Evolutionary conservation across 1,140 invertebrate genomes (phyloP), one percentile per base, ranked within the genome.

Genomic region (Heliconius congener): DNA sequence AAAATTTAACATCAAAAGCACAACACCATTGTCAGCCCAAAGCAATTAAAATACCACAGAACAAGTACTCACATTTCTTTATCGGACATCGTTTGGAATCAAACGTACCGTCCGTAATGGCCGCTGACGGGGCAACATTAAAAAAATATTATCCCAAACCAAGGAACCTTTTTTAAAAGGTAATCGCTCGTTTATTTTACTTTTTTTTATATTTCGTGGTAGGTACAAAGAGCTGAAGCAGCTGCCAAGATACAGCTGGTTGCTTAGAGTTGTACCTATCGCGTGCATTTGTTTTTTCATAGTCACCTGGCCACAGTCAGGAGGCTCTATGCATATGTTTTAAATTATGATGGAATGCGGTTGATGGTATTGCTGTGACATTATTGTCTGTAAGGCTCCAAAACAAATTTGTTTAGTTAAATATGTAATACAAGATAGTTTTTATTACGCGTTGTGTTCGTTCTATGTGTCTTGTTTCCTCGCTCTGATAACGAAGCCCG

Each of bases 91-190:
- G 74, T 83, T 85, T 83, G 81, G 82, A 88, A 86, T 93, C 87
- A 90, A 93, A 93, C 87, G 85, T 81, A 84, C 90, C 90, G 88
- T 85, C 83, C 83, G 86, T 93, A 91, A 91, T 91, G 83, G 86
- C 79, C 81, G 87, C 83, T 83, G 84, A 86, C 86, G 85, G 85
- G 79, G 76, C 70, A 82, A 50, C 52, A 82, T 86, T 89, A 91
- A 90, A 91, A 89, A 82, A 84, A 81, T 84, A 88, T 85, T 83
- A 84, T 86, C 83, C 86, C 89, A 84, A 85, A 90, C 85, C 83
- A 84, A 84, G 85, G 87, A 86, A 86, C 87, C 89, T 88, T 90
- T 92, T 88, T 87, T 88, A 90, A 90, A 93, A 90, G 88, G 90
- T 92, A 92, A 93, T 90, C 87, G 89, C 84, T 85, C 83, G 85